Evolutionary conservation across 1,140 invertebrate genomes (phyloP), one percentile per base, ranked within the genome.

Genomic region (Ooceraea biroi): DNA sequence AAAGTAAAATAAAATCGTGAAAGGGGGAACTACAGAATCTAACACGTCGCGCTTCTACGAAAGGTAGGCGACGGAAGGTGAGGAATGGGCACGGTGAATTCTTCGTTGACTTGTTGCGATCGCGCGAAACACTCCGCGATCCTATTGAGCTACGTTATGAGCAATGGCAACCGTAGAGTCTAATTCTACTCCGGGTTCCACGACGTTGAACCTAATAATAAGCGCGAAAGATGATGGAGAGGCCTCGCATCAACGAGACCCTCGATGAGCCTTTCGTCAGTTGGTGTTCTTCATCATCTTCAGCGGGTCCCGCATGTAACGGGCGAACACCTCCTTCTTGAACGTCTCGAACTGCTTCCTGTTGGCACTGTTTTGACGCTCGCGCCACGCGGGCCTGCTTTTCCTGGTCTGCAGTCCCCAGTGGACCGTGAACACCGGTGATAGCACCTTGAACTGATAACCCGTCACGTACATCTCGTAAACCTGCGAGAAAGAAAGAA

Each of bases 391-490:
- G 0, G 97, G 97, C 36, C 97, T 95, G 19, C 95, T 95, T 84
- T 96, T 96, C 82, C 97, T 96, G 11, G 96, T 95, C 91, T 98
- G 98, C 12, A 98, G 95, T 0, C 98, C 98, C 97, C 97, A 98
- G 92, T 99, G 98, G 5, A 97, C 97, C 0, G 98, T 97, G 92
- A 99, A 99, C 55, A 98, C 96, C 0, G 98, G 98, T 1, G 98
- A 97, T 3, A 99, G 95, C 0, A 99, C 98, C 88, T 96, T 96
- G 94, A 99, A 98, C 90, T 97, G 96, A 93, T 97, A 99, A 2
- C 98, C 98, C 52, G 98, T 97, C 25, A 98, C 95, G 91, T 97
- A 98, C 97, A 98, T 98, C 94, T 99, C 98, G 94, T 98, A 99
- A 0, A 98, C 97, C 98, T 98, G 95, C 1, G 95, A 95, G 85